Percentiles rank a stretch among this genome's conserved stretches.
Evolutionary conservation across 2,113 vertebrate species (phyloP).

Genomic region (Regulus satrapa): DNA sequence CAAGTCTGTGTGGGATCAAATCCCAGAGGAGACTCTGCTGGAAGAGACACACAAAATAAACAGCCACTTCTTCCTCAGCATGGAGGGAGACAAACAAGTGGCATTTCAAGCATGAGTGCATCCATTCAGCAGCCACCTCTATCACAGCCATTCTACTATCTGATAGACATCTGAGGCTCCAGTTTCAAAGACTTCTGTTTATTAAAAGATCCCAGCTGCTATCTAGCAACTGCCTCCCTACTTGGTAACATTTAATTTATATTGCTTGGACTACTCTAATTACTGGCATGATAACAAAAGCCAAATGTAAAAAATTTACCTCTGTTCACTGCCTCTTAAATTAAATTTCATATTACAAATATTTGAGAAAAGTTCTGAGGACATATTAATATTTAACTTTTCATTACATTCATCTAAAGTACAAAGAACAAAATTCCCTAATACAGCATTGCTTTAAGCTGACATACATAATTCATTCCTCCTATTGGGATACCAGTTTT

Average conservation of each 20-base stretch:
- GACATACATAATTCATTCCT: slow-evolving; percentile 9
- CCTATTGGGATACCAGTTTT: background rate
- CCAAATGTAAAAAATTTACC: background rate
- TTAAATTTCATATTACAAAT: slow-evolving; percentile 30
- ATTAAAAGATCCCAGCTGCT: background rate
- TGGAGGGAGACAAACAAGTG: background rate
- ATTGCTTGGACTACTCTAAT: background rate
- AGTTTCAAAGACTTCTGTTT: background rate
- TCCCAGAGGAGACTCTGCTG: background rate
- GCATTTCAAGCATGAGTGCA: background rate
- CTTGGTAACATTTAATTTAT: background rate
- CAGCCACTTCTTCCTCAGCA: background rate
- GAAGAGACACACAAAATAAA: background rate
- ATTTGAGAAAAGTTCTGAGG: slow-evolving; percentile 21
- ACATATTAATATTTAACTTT: slow-evolving; percentile 56
- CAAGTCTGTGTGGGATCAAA: background rate
- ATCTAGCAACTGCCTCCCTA: background rate
- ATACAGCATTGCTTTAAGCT: slow-evolving; percentile 2
- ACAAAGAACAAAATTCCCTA: background rate
- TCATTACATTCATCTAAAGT: slow-evolving; percentile 9
- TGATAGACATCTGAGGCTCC: background rate
- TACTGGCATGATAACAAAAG: background rate
- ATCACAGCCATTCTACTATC: background rate
- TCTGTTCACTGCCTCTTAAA: background rate
- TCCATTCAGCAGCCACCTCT: background rate